phyloP scores from a whole-genome alignment of 2,797 vertebrate genomes.

The Bovichtus diacanthus region DNA sequence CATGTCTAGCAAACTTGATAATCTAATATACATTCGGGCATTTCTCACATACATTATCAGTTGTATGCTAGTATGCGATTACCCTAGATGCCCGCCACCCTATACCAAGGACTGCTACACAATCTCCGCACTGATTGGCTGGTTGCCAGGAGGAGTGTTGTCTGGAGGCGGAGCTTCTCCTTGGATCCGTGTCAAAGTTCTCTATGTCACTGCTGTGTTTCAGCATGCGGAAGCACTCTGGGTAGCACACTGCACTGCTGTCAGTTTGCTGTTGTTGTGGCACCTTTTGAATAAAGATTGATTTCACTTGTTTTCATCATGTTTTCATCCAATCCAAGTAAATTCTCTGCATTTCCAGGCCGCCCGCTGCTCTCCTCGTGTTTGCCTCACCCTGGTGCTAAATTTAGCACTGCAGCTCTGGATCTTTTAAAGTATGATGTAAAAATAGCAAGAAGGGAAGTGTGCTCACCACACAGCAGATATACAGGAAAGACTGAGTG shows the following conservation, averaged over 20 bases:
- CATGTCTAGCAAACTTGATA: no score
- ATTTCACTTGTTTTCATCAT: slow-evolving; percentile 30
- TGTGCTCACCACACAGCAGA: slow-evolving; percentile 31
- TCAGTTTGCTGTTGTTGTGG: neutral
- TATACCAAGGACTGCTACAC: neutral
- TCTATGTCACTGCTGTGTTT: slow-evolving; percentile 3
- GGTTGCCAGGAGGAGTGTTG: neutral
- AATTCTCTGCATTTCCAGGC: slow-evolving; percentile 12
- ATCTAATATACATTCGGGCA: no score
- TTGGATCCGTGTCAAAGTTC: neutral
- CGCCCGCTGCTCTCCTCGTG: slow-evolving; percentile 12
- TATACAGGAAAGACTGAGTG: slow-evolving; percentile 10
- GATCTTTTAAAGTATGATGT: slow-evolving; percentile 38
- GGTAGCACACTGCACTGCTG: neutral
- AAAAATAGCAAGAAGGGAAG: slow-evolving; percentile 72
- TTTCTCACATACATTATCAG: no score
- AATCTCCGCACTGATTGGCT: slow-evolving; percentile 18
- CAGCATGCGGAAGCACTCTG: neutral
- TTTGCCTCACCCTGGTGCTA: slow-evolving; percentile 53
- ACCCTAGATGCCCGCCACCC: neutral
- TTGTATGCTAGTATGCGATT: no score
- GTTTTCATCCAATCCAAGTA: slow-evolving; percentile 39
- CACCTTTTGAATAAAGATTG: slow-evolving; percentile 49
- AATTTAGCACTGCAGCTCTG: slow-evolving; percentile 68
- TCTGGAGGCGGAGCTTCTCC: neutral